Evolutionary conservation across 2,888 invertebrate species (phyloP).

Genomic region (Artemia sinica): DNA sequence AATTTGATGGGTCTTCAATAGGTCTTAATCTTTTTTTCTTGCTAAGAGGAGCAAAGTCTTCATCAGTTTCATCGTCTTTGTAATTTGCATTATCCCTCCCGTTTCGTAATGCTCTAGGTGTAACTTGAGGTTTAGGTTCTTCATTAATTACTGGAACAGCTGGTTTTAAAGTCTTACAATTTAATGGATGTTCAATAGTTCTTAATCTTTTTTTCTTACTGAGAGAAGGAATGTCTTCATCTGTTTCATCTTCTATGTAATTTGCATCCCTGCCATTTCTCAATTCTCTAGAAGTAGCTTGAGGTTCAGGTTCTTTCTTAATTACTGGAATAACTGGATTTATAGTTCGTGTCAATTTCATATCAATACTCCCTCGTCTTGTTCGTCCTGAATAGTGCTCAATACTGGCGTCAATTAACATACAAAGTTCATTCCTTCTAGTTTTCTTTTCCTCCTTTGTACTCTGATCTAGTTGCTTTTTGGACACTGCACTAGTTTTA

Average conservation of each 20-base stretch:
- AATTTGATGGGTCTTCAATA: no score
- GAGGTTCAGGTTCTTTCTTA: background rate
- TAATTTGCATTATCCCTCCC: no score
- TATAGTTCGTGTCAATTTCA: slow-evolving; percentile 2
- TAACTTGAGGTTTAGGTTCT: background rate
- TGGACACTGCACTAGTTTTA: no score
- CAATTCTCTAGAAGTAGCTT: background rate
- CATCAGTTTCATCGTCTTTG: no score
- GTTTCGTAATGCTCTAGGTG: background rate
- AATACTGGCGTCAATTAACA: slow-evolving; percentile 1
- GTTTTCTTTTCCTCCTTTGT: background rate
- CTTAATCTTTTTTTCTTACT: background rate
- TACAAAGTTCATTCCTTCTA: slow-evolving; percentile 3
- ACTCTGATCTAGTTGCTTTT: background rate
- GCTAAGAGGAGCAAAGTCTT: no score
- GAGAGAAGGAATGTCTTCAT: slow-evolving; percentile 5
- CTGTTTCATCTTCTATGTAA: background rate
- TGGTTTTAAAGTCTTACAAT: no score
- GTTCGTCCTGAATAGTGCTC: background rate
- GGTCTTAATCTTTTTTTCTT: no score
- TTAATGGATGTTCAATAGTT: background rate
- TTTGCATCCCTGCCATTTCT: background rate
- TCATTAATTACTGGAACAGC: background rate
- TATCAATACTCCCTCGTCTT: slow-evolving; percentile 8
- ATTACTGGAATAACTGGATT: background rate